A percentile compares a stretch with the other conserved stretches of the same genome.
These are phyloP conservation scores for Carettochelys insculpta DNA, from an alignment of 2,113 vertebrate genomes.

Conservation along the genomic window DNA sequence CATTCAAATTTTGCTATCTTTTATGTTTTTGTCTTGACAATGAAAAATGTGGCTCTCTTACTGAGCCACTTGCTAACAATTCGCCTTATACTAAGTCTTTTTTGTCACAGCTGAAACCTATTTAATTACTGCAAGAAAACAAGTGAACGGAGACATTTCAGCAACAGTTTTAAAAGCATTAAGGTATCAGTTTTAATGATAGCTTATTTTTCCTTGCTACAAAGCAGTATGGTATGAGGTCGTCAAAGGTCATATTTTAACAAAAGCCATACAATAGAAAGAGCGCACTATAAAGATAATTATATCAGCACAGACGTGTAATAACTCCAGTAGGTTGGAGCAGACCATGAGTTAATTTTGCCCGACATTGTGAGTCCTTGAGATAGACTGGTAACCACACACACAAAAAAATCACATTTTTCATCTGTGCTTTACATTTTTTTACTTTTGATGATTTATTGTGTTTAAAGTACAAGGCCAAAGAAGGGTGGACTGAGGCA, in stretches of 20 bases:
- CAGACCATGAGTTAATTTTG: slow-evolving; percentile 14
- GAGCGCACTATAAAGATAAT: neutral
- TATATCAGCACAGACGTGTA: neutral
- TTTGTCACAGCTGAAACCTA: neutral
- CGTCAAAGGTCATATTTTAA: neutral
- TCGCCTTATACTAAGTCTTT: neutral
- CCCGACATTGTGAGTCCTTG: neutral
- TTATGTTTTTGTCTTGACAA: slow-evolving; percentile 35
- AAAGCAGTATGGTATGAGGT: neutral
- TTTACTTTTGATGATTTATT: too few relatives aligned
- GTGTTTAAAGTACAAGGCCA: neutral
- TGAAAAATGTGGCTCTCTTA: slow-evolving; percentile 33
- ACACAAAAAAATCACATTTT: neutral
- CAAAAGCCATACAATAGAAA: neutral
- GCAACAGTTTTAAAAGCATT: neutral
- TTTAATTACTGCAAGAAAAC: slow-evolving; percentile 6
- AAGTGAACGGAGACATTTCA: neutral
- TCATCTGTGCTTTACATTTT: neutral
- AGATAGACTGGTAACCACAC: neutral
- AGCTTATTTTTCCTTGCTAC: neutral
- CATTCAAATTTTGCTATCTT: neutral
- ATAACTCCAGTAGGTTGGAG: neutral
- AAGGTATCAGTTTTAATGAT: neutral
- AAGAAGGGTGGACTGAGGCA: neutral
- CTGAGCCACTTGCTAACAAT: slow-evolving; percentile 14